Evolutionary conservation across 2,113 vertebrate species (phyloP).

Genomic region (Peucedramus taeniatus): DNA sequence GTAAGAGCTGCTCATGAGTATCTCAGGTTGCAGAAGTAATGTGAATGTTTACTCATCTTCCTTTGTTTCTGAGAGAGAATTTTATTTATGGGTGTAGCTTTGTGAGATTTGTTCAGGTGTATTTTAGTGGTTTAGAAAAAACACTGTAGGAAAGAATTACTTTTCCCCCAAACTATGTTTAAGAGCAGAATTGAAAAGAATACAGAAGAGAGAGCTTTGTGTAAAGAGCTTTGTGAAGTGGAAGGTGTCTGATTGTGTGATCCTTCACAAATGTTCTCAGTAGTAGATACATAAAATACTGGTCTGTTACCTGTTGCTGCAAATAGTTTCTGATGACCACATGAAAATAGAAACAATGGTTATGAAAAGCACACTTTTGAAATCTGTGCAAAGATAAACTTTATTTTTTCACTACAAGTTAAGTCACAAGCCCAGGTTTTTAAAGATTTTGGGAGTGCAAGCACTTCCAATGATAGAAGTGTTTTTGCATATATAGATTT

Average conservation of each 20-base stretch:
- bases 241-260: not conserved
- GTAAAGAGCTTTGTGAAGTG: not conserved
- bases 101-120: not conserved
- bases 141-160: not conserved
- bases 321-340: not conserved
- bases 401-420: not conserved
- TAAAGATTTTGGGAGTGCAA: not conserved
- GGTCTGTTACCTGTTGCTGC: not conserved
- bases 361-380: not conserved
- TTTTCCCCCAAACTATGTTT: not conserved
- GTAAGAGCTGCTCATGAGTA: not conserved
- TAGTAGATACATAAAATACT: not conserved
- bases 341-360: not conserved
- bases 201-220: not conserved
- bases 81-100: not conserved
- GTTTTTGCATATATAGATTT: not conserved
- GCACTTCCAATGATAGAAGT: not conserved
- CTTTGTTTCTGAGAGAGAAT: not conserved
- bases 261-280: not conserved
- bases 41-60: not conserved
- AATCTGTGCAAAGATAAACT: not conserved
- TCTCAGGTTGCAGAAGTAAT: not conserved
- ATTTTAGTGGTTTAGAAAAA: not conserved
- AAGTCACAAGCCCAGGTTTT: not conserved
- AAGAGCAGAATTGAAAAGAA: not conserved